Evolutionary conservation across 2,797 vertebrate genomes (phyloP).

Genomic region (Odontamblyopus lacepedii): DNA sequence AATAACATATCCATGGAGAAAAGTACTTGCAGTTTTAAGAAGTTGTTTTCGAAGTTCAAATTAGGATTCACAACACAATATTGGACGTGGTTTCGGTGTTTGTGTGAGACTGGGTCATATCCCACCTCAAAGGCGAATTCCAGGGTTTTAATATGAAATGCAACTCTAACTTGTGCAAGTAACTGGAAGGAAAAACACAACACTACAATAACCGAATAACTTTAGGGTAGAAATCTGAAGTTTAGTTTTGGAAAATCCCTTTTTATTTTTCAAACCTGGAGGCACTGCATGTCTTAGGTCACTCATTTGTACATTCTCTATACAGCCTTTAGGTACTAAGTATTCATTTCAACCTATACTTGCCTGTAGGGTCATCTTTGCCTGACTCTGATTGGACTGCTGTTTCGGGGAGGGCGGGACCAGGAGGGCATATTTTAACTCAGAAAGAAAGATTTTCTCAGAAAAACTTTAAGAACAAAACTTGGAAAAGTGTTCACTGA

Average conservation of each 20-base stretch:
- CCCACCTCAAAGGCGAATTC: not conserved
- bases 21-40: too few species aligned
- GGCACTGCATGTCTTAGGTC: not conserved
- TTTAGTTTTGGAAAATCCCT: slow-evolving; percentile 10
- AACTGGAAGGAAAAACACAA: not conserved
- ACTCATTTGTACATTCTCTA: slow-evolving; percentile 24
- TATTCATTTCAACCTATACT: slow-evolving; percentile 21
- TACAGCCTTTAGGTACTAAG: slow-evolving; percentile 20
- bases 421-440: slow-evolving; percentile 51
- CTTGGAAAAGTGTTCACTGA: slow-evolving; percentile 18
- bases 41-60: not conserved
- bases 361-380: slow-evolving; percentile 29
- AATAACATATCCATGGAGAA: too few species aligned
- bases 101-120: not conserved
- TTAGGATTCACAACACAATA: not conserved
- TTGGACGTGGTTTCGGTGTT: not conserved
- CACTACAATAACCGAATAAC: not conserved
- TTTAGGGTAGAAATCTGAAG: not conserved
- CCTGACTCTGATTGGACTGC: slow-evolving; percentile 52
- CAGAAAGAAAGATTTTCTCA: slow-evolving; percentile 31
- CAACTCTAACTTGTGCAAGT: not conserved
- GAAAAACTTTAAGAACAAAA: slow-evolving; percentile 30
- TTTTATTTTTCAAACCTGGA: slow-evolving; percentile 1
- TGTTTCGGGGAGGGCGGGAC: slow-evolving; percentile 49
- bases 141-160: not conserved